Base-by-base conservation (phyloP, 92 coral and sea anemone species). In the Bergia puertoricense region DNA sequence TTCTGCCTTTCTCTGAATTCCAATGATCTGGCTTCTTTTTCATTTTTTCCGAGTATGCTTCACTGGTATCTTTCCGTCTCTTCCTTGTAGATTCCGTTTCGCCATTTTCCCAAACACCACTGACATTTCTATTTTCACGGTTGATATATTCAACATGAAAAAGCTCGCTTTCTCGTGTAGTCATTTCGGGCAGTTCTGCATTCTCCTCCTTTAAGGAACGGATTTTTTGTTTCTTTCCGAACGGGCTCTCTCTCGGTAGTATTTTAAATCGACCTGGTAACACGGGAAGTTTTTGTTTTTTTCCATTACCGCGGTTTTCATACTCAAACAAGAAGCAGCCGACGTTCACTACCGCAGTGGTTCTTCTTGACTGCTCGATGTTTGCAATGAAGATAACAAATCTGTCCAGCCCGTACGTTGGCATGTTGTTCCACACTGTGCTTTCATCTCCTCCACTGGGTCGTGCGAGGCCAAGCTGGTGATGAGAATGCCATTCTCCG, bases 401-500 rank as follows among this genome's bases (percentile, higher is more conserved):
- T 85, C 95, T 92, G 15, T 90, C 75, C 82, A 95, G 81, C 8
- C 89, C 91, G 81, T 89, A 92, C 48, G 88, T 73, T 9, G 92
- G 93, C 97, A 96, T 96, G 85, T 96, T 96, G 15, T 72, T 88
- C 96, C 97, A 96, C 44, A 96, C 97, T 30, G 98, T 96, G 57
- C 72, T 91, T 85, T 94, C 91, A 81, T 96, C 98, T 81, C 95
- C 98, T 5, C 91, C 91, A 71, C 98, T 96, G 44, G 98, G 98
- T 39, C 81, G 77, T 7, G 93, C 89, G 62, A 96, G 80, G 77
- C 92, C 93, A 22, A 94, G 91, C 75, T 85, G 92, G 65, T 96
- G 98, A 81, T 96, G 98, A 0, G 98, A 96, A 87, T 96, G 98
- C 98, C 98, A 96, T 83, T 96, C 96, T 18, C 98, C 98, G 56